Percentiles rank a stretch among this genome's conserved stretches.
phyloP scores from a whole-genome alignment of 2,888 invertebrate species.

The Norana najaformis region DNA sequence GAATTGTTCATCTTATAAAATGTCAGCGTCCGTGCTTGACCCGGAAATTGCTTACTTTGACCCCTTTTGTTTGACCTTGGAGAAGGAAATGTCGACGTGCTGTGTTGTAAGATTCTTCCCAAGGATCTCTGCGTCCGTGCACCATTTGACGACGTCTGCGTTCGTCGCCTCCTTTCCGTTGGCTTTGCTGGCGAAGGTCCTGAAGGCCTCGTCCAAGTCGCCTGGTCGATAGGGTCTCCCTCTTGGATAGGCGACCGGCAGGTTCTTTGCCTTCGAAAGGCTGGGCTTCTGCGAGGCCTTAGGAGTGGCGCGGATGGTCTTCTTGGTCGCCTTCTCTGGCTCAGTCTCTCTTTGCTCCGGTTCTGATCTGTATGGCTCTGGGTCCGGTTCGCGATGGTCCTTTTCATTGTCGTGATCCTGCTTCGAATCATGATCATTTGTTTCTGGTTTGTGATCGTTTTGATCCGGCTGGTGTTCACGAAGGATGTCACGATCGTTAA shows the following conservation, averaged over 20 bases:
- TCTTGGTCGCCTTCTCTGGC: not conserved
- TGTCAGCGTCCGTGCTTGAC: too few species aligned
- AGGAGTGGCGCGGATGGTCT: not conserved
- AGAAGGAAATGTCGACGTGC: slow-evolving; percentile 17
- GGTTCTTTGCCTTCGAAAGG: not conserved
- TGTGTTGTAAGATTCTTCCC: slow-evolving; percentile 13
- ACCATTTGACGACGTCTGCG: slow-evolving; percentile 1
- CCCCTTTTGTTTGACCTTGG: slow-evolving; percentile 16
- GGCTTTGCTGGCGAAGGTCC: slow-evolving; percentile 9
- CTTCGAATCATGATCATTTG: not conserved
- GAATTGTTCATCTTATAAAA: too few species aligned
- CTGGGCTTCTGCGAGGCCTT: not conserved
- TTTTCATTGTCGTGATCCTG: not conserved
- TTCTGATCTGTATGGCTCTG: not conserved
- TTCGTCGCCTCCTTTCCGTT: not conserved
- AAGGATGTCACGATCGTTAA: not conserved
- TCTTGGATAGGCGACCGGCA: not conserved
- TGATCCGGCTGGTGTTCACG: not conserved
- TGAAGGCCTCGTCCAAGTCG: not conserved
- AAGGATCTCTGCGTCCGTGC: slow-evolving; percentile 10
- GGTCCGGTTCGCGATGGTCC: not conserved
- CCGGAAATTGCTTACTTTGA: slow-evolving; percentile 21
- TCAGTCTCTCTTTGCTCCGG: not conserved
- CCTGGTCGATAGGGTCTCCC: not conserved
- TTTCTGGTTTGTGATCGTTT: not conserved